Base-by-base conservation (phyloP, 2,888 invertebrate species). In the Agrilus biguttatus region DNA sequence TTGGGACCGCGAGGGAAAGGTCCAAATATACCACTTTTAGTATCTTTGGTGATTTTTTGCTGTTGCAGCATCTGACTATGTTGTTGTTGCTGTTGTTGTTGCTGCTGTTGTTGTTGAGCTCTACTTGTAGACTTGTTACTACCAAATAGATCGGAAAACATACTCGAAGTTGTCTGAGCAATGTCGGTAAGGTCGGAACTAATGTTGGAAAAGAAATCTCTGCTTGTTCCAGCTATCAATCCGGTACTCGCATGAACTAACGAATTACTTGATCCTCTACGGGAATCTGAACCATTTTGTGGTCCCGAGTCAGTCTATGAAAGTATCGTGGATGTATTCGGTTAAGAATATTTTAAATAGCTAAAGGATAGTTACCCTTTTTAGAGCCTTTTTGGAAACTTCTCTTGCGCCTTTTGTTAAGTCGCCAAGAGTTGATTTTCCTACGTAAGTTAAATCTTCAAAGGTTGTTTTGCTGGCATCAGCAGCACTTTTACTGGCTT, bases 141-240 rank as follows among this genome's bases (percentile, higher is more conserved):
- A 62, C 93, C 90, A 64, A 96, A 93, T 55, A 96, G 77, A 63
- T 91, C 95, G 43, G 90, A 90, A 61, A 96, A 88, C 79, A 95
- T 92, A 63, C 82, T 91, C 13, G 88, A 81, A 1, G 92, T 93
- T 50, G 93, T 90, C 1, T 90, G 85, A 14, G 95, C 92, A 39
- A 92, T 76, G 7, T 91, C 91, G 61, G 91, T 92, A 42, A 96
- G 73, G 62, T 96, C 95, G 28, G 82, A 89, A 58, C 90, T 89
- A 60, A 96, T 85, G 57, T 89, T 83, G 47, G 90, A 82, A 68
- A 95, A 83, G 71, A 93, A 86, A 68, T 87, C 83, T 41, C 86
- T 72, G 40, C 83, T 78, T 13, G 81, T 80, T 2, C 75, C 70
- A 5, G 79, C 70, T 47, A 88, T 65, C 53, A 83, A 62, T 61